Evolutionary conservation across 2,888 invertebrate genomes (phyloP), one percentile per base, ranked within the genome.

Genomic region (Eristalis intricaria): DNA sequence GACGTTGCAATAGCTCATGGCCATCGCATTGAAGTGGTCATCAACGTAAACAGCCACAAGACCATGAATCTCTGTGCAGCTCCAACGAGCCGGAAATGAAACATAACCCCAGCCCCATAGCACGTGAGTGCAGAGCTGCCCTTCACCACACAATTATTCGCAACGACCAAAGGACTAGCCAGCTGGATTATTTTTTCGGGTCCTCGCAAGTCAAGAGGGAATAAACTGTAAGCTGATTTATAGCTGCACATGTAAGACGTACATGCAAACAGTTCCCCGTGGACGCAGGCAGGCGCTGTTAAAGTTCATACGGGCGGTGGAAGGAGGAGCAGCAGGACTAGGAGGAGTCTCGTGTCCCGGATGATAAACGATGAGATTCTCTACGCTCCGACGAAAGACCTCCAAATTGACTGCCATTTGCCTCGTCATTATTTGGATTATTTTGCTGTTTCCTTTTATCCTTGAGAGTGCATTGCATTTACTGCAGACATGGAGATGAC

Each of bases 381-480:
- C 50, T 50, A 4, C 50, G 19, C 19, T 19, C 7, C 19, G 8
- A 19, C 19, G 50, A 50, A 19, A 19, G 19, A 50, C 50, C 19
- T 2, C 50, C 50, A 50, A 50, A 50, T 50, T 50, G 50, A 50
- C 50, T 50, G 50, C 50, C 50, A 50, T 50, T 50, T 50, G 50
- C 19, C 50, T 19, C 19, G 50, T 50, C 50, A 19, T 50, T 50
- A 50, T 50, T 50, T 50, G 50, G 50, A 50, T 50, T 50, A 50
- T 50, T 19, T 50, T 50, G 50, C 50, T 19, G 50, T 50, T n/a
- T 50, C 19, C 50, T 50, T 19, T n/a, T 19, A 50, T 50, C 50
- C 50, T 50, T 50, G 50, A 50, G 50, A 50, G 50, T 50, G 50
- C 50, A 50, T 50, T 50, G 50, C 50, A 50, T 50, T 50, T 50